These are phyloP conservation scores for Pteria penguin DNA, from an alignment of 2,888 invertebrate species.

Conservation along the genomic window DNA sequence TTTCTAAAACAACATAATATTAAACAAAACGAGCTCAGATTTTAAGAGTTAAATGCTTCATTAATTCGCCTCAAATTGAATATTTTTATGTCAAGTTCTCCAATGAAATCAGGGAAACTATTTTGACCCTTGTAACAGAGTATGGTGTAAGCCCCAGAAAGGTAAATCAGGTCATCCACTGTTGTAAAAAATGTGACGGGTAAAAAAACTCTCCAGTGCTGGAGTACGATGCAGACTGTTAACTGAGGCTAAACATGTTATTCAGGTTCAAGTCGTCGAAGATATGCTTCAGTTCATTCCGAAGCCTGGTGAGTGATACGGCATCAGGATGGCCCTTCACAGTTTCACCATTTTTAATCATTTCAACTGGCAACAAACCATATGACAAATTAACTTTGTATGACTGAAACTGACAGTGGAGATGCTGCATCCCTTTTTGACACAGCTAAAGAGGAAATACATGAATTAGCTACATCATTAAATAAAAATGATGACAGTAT, in stretches of 20 bases:
- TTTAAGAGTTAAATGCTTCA: no score
- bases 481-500: background rate
- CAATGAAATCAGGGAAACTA: conserved; percentile 33
- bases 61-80: conserved; percentile 12
- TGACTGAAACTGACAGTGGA: conserved; percentile 23
- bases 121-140: conserved; percentile 32
- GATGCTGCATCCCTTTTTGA: conserved; percentile 21
- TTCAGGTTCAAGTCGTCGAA: conserved; percentile 23
- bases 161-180: conserved; percentile 26
- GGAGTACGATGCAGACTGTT: conserved; percentile 37
- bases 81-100: conserved; percentile 27
- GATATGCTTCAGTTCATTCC: no score
- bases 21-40: no score
- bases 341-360: conserved; percentile 42
- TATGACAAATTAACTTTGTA: conserved; percentile 20
- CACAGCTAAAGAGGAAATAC: conserved; percentile 3
- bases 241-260: conserved; percentile 32
- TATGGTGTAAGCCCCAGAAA: conserved; percentile 34
- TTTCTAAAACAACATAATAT: no score
- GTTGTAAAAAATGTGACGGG: conserved; percentile 29
- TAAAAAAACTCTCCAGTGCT: conserved; percentile 31
- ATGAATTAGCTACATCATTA: background rate
- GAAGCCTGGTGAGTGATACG: no score
- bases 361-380: conserved; percentile 38
- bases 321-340: conserved; percentile 43